Base-by-base conservation (phyloP, 2,888 invertebrate species). In the Cataglyphis albicans region DNA sequence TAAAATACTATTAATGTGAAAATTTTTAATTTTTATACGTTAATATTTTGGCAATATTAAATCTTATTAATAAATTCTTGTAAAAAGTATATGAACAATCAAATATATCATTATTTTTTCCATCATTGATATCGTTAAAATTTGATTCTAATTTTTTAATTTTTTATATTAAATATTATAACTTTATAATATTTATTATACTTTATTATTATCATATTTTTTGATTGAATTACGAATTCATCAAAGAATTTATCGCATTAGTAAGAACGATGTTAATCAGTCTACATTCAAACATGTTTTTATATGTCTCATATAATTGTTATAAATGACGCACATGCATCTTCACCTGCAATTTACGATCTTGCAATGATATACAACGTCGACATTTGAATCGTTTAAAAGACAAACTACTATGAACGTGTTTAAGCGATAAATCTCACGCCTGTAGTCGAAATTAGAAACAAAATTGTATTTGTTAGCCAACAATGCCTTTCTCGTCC, bases 341-440 rank as follows among this genome's bases (percentile, higher is more conserved):
- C 78, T 80, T 70, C 25, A 80, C 59, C 70, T 44, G 78, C 59
- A 80, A 80, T 80, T 80, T 70, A 70, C 70, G 44, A 59, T 80
- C 70, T 80, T 68, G 35, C 78, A 59, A 70, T 70, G 35, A 59
- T 68, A 44, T 70, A 70, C 59, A 80, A 35, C 59, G 59, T 59
- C 15, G 59, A 32, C 48, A 70, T 68, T 78, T 78, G 59, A 78
- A 70, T 78, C 59, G 35, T 80, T 61, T 61, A 70, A 80, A 80
- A 80, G 78, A 80, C 78, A 80, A 70, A 80, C 78, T 80, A 70
- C 78, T 70, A 44, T 44, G 78, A 57, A 68, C 18, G 59, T 70
- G 59, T 70, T 70, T 80, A 70, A 78, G 70, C 78, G n/a, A 80
- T 80, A 80, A 80, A 80, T 80, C 35, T 80, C 35, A n/a, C 21